Conservation (phyloP, 2,113 vertebrate species). For the Donacobius atricapilla region DNA sequence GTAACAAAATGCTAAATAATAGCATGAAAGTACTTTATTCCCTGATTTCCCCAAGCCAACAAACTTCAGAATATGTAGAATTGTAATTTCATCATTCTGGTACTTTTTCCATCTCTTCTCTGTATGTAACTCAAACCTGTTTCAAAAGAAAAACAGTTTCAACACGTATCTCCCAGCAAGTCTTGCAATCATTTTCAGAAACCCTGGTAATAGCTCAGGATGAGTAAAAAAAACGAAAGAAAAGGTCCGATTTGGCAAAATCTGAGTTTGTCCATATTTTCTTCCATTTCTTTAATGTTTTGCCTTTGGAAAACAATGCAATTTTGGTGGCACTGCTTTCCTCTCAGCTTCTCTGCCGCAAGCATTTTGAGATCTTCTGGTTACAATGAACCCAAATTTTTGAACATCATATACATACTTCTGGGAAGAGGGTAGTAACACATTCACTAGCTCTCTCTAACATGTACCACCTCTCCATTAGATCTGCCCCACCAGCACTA, state of each 20-base stretch:
- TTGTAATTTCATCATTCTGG: not conserved
- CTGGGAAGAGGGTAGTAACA: too few relatives aligned
- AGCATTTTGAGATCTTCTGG: not conserved
- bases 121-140: not conserved
- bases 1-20: not conserved
- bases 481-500: not conserved
- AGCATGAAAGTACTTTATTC: not conserved
- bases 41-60: not conserved
- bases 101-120: not conserved
- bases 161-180: not conserved
- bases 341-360: fast-evolving
- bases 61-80: not conserved
- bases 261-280: not conserved
- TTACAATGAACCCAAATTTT: not conserved
- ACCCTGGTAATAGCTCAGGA: not conserved
- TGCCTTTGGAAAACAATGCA: not conserved
- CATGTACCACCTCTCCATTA: not conserved
- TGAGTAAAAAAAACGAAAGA: not conserved
- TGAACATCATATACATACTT: not conserved
- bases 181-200: not conserved
- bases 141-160: not conserved
- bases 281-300: not conserved
- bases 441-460: not conserved
- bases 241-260: not conserved
- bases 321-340: not conserved